phyloP scores from a whole-genome alignment of 2,888 invertebrate genomes.

The Odontocerum albicorne region DNA sequence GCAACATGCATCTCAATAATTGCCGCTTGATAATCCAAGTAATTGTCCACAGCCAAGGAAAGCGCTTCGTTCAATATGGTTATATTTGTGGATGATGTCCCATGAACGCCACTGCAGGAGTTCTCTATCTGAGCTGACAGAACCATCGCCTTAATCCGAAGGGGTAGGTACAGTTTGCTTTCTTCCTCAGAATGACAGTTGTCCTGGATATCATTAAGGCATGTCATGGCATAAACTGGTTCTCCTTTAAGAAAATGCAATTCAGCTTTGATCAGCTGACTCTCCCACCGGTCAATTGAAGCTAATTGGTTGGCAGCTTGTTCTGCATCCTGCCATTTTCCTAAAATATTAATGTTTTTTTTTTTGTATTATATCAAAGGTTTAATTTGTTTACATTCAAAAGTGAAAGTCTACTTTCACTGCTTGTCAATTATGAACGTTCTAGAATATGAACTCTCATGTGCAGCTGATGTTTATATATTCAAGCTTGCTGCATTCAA shows the following conservation, averaged over 20 bases:
- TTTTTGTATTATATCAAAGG: too few relatives aligned
- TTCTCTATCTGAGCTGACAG: constrained; percentile 69
- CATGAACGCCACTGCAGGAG: constrained; percentile 58
- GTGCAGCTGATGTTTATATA: too few relatives aligned
- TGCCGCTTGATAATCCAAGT: constrained; percentile 76
- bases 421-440: too few relatives aligned
- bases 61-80: constrained; percentile 69
- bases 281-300: constrained; percentile 67
- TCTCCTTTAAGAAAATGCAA: constrained; percentile 59
- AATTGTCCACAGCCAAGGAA: constrained; percentile 71
- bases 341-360: too few relatives aligned
- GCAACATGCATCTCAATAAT: constrained; percentile 79
- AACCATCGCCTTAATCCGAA: constrained; percentile 68
- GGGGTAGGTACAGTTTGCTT: constrained; percentile 55
- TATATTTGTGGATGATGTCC: constrained; percentile 52
- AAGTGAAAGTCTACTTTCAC: constrained; percentile 72
- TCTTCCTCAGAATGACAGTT: constrained; percentile 57
- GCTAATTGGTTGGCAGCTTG: constrained; percentile 68
- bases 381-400: constrained; percentile 47
- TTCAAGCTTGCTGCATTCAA: too few relatives aligned
- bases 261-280: constrained; percentile 60
- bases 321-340: constrained; percentile 71
- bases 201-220: constrained; percentile 56
- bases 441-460: too few relatives aligned
- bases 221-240: constrained; percentile 50